Conservation (phyloP, 2,797 vertebrate genomes). For the Heliangelus exortis region DNA sequence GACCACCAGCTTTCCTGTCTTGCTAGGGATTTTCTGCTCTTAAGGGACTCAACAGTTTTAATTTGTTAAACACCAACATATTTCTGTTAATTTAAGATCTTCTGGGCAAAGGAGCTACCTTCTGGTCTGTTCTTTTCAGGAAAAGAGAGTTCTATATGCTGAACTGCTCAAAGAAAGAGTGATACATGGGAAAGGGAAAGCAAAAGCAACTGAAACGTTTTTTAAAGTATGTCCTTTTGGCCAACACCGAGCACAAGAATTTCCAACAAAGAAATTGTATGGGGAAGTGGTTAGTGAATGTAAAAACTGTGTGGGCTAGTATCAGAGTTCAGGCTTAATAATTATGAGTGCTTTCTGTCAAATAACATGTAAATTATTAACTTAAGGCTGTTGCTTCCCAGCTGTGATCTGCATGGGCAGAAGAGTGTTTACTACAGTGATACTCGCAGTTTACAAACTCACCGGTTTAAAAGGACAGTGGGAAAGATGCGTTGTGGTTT, state of each 20-base stretch:
- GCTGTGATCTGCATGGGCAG: not conserved
- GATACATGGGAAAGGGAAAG: not conserved
- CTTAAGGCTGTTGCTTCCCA: not conserved
- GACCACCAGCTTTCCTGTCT: not conserved
- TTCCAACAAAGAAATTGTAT: not conserved
- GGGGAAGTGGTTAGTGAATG: not conserved
- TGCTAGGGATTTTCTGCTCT: not conserved
- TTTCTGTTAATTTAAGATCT: not conserved
- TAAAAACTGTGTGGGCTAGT: not conserved
- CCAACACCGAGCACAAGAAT: not conserved
- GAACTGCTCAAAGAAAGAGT: not conserved
- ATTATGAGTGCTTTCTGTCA: not conserved
- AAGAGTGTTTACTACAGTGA: not conserved
- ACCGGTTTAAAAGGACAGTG: not conserved
- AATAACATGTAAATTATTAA: constrained; percentile 7
- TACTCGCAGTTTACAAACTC: not conserved
- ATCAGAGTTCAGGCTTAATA: not conserved
- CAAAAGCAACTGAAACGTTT: not conserved
- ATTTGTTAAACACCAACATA: not conserved
- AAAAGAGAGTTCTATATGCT: not conserved
- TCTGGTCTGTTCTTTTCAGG: not conserved
- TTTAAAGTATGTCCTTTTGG: not conserved
- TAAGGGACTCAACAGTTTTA: not conserved
- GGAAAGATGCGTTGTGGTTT: not conserved
- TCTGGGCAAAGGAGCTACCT: not conserved